These are phyloP conservation scores for Trachymyrmex septentrionalis DNA, from an alignment of 1,140 invertebrate genomes.

Conservation along the genomic window DNA sequence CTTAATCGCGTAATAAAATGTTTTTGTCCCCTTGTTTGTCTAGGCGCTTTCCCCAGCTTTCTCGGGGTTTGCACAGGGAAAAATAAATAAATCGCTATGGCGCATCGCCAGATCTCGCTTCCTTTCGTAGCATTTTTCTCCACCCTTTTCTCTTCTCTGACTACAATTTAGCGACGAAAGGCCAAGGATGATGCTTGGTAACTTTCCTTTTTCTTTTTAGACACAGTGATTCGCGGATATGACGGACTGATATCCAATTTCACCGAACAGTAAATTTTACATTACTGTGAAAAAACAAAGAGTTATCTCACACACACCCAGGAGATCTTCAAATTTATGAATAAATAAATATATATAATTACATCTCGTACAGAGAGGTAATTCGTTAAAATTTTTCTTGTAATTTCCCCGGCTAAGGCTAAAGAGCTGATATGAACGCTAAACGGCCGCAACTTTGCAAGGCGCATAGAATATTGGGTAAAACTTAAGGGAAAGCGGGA, in stretches of 20 bases:
- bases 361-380: neutral
- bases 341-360: slow-evolving; percentile 26
- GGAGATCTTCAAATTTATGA: neutral
- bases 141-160: slow-evolving; percentile 28
- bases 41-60: slow-evolving; percentile 70
- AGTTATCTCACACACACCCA: neutral
- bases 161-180: slow-evolving; percentile 68
- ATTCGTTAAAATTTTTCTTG: neutral
- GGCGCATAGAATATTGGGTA: slow-evolving; percentile 37
- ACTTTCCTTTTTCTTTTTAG: slow-evolving; percentile 67
- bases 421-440: slow-evolving; percentile 35
- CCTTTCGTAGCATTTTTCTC: slow-evolving; percentile 58
- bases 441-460: slow-evolving; percentile 26
- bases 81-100: slow-evolving; percentile 82
- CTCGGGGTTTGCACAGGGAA: slow-evolving; percentile 77
- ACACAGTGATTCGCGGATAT: slow-evolving; percentile 5
- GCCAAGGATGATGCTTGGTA: slow-evolving; percentile 68
- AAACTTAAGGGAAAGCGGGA: slow-evolving; percentile 20
- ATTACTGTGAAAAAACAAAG: neutral
- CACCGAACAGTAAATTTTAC: slow-evolving; percentile 2
- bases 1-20: slow-evolving; percentile 84
- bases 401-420: neutral
- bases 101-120: slow-evolving; percentile 79
- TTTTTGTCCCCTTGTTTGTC: slow-evolving; percentile 82
- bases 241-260: slow-evolving; percentile 41